A percentile compares a stretch with the other conserved stretches of the same genome.
Evolutionary conservation across 2,113 vertebrate species (phyloP).

Genomic region (Synchiropus splendidus): DNA sequence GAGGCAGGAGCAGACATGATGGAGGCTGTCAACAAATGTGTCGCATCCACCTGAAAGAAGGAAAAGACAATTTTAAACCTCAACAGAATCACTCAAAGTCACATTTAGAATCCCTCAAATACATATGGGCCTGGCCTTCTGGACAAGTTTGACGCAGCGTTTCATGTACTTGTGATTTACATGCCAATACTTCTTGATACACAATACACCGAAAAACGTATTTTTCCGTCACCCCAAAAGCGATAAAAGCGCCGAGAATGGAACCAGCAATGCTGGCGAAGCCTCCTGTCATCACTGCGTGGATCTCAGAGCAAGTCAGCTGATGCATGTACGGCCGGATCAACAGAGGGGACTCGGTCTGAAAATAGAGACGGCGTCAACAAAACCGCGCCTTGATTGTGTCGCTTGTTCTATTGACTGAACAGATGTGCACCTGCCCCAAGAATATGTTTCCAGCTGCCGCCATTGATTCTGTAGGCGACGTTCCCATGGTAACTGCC

Average conservation of each 20-base stretch:
- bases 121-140: not conserved
- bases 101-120: not conserved
- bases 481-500: slow-evolving; percentile 75
- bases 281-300: slow-evolving; percentile 79
- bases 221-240: slow-evolving; percentile 73
- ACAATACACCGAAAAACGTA: too few species aligned
- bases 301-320: slow-evolving; percentile 77
- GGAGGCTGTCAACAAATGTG: slow-evolving; percentile 78
- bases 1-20: slow-evolving; percentile 83
- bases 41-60: slow-evolving; percentile 65
- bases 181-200: too few species aligned
- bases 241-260: slow-evolving; percentile 77
- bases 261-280: slow-evolving; percentile 78
- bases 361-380: slow-evolving; percentile 1
- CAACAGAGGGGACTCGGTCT: slow-evolving; percentile 76
- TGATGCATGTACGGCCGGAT: slow-evolving; percentile 69
- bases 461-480: slow-evolving; percentile 76
- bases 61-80: not conserved
- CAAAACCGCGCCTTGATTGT: not conserved
- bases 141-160: not conserved
- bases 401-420: slow-evolving; percentile 4
- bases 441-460: slow-evolving; percentile 83
- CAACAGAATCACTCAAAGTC: not conserved
- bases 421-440: slow-evolving; percentile 64
- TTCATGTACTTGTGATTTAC: not conserved